Percentiles rank a stretch among this genome's conserved stretches.
Conservation (phyloP, 1,140 invertebrate species). For the Potamilus streckersoni region DNA sequence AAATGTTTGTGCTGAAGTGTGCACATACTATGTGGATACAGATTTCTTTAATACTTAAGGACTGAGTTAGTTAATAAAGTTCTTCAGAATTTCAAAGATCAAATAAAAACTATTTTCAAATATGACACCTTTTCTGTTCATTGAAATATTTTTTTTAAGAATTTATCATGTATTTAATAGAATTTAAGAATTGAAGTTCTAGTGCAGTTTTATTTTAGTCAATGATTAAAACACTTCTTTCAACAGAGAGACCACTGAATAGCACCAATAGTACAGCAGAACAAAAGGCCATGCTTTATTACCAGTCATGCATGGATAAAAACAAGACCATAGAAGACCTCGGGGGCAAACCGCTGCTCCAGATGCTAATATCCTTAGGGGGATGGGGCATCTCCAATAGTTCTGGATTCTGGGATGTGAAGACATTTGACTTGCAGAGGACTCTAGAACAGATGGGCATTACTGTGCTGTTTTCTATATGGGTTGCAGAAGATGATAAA, state of each 20-base stretch:
- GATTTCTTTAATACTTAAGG: no score
- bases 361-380: conserved; percentile 75
- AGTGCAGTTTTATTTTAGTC: no score
- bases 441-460: conserved; percentile 85
- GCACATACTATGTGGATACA: no score
- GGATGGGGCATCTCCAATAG: conserved; percentile 80
- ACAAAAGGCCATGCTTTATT: conserved; percentile 90
- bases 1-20: no score
- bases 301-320: conserved; percentile 91
- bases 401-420: conserved; percentile 66
- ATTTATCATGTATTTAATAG: no score
- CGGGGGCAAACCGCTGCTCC: conserved; percentile 83
- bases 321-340: conserved; percentile 90
- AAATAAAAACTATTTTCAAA: no score
- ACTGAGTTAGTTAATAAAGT: no score
- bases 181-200: no score
- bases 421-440: conserved; percentile 82
- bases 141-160: no score
- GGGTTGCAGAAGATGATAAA: conserved; percentile 91
- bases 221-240: not conserved
- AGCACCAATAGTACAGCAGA: conserved; percentile 78
- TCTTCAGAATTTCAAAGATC: no score
- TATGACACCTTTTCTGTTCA: no score
- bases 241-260: conserved; percentile 46
- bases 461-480: conserved; percentile 87